Base-by-base conservation (phyloP, 2,797 vertebrate genomes). In the Tinamus major region DNA sequence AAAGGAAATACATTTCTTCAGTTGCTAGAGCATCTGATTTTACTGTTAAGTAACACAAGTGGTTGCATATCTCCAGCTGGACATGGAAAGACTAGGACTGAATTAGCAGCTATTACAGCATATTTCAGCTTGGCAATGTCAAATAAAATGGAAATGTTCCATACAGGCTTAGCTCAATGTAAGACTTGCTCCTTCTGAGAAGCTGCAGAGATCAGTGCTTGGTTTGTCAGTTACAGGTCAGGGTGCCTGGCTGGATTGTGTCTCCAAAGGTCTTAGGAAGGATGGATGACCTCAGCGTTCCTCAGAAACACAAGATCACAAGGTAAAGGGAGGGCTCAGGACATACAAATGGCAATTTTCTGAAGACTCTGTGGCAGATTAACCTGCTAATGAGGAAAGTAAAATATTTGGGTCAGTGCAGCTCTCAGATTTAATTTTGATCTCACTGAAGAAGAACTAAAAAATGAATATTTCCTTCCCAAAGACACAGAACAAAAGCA, bases 231-330 rank as follows among this genome's bases (percentile, higher is more conserved):
- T 19, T n/a, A n/a, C 18, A 56, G 53, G 29, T 56, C 29, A 19
- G 29, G 53, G 53, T 55, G 4, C 31, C 31, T 69, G 58, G 20
- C 9, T 92, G 67, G 24, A 7, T 29, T 56, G 53, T 3, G 53
- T n/a, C 53, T 56, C 53, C 31, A 31, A 19, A 41, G n/a, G 3
- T 69, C 44, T 85, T 65, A 7, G 0, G 1, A 65, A 69, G 4
- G 18, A 37, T 17, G 2, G 18, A 6, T 2, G 5, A 77, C 9
- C 21, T n/a, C 72, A 69, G 13, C 1, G 0, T 14, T 83, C 18
- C 61, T 46, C 42, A 74, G 41, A 74, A 21, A 18, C 27, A 13
- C 33, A 37, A 6, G 79, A 19, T 26, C 74, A 12, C 14, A 59
- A 71, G n/a, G 42, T 5, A 46, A 69, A 67, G 8, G 27, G 41